Percentiles rank a stretch among this genome's conserved stretches.
phyloP scores from a whole-genome alignment of 2,797 vertebrate genomes.

The Macropodus opercularis region DNA sequence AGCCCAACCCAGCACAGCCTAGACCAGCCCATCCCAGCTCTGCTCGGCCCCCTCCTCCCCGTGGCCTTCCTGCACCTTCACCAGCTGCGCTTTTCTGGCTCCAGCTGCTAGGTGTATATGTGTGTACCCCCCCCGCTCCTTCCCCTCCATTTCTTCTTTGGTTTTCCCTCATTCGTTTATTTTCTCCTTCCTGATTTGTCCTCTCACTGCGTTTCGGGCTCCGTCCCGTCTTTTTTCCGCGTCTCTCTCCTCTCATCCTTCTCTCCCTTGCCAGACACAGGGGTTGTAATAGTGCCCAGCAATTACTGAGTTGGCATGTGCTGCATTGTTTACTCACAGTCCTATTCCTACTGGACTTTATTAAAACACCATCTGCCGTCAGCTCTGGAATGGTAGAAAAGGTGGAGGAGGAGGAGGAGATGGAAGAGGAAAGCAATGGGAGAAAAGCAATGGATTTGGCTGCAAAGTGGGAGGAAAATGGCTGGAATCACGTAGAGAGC shows the following conservation, averaged over 20 bases:
- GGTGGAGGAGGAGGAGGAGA: slow-evolving; percentile 74
- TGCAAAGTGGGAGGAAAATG: slow-evolving; percentile 60
- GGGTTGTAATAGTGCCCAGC: slow-evolving; percentile 97
- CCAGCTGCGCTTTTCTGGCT: slow-evolving; percentile 95
- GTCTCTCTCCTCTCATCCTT: slow-evolving; percentile 77
- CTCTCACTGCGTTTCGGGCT: slow-evolving; percentile 53
- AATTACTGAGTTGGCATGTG: slow-evolving; percentile 99
- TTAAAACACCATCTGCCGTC: slow-evolving; percentile 99
- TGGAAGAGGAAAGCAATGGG: slow-evolving; percentile 63
- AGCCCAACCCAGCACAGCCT: slow-evolving; percentile 62
- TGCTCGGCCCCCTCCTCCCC: slow-evolving; percentile 76
- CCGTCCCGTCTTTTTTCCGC: slow-evolving; percentile 74
- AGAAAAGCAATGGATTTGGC: slow-evolving; percentile 72
- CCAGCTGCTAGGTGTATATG: slow-evolving; percentile 83
- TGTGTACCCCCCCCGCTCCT: slow-evolving; percentile 43
- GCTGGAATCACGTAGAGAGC: slow-evolving; percentile 71
- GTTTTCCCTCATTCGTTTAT: slow-evolving; percentile 52
- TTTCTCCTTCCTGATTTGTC: slow-evolving; percentile 64
- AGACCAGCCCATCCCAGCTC: slow-evolving; percentile 59
- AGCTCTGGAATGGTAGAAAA: slow-evolving; percentile 86
- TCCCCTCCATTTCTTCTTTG: slow-evolving; percentile 45
- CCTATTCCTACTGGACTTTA: slow-evolving; percentile 99
- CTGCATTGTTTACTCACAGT: slow-evolving; percentile 99
- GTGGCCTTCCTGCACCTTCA: slow-evolving; percentile 83
- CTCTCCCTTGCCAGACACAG: slow-evolving; percentile 90